Base-by-base conservation (phyloP, 2,888 invertebrate species). In the Apeira syringaria region DNA sequence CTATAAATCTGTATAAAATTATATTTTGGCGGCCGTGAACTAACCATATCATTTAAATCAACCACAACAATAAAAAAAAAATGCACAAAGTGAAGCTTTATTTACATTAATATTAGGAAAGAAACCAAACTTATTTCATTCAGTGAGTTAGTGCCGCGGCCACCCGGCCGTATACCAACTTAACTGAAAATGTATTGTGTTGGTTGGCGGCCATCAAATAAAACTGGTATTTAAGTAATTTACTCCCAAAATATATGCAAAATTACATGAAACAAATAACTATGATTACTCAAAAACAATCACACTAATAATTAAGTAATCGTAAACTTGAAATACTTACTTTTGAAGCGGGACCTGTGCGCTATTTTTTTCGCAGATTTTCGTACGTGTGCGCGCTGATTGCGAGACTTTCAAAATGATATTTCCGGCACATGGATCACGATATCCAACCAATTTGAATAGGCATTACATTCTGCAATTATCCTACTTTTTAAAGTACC, bases 141-240 rank as follows among this genome's bases (percentile, higher is more conserved):
- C 38, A 33, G 22, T 44, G 29, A 3, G 15, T 15, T 15, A 42
- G 42, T 42, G 35, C 35, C 35, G 33, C 37, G 44, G 33, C 37
- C 44, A 37, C 38, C 33, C 44, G 37, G 44, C 44, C 44, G 37
- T 44, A 44, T 18, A 37, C 33, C 37, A 44, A 37, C 33, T 33
- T 24, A 8, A 44, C 37, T 37, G 33, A 37, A 33, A 38, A 34
- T 6, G n/a, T 33, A 29, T 44, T 33, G 33, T 44, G 20, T 37
- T 44, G 33, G 33, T 44, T 37, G 37, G 37, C 38, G 44, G 38
- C 44, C 44, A 15, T 29, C 32, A 38, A 20, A 44, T 26, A 31
- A 42, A 42, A 42, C 42, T 42, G 30, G 37, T 37, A 37, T 44
- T 38, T 24, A 44, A 33, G 43, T 28, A 10, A 38, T 37, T 37